Percentiles rank a stretch among this genome's conserved stretches.
Conservation (phyloP, 2,888 invertebrate genomes). For the Andrena marginata region DNA sequence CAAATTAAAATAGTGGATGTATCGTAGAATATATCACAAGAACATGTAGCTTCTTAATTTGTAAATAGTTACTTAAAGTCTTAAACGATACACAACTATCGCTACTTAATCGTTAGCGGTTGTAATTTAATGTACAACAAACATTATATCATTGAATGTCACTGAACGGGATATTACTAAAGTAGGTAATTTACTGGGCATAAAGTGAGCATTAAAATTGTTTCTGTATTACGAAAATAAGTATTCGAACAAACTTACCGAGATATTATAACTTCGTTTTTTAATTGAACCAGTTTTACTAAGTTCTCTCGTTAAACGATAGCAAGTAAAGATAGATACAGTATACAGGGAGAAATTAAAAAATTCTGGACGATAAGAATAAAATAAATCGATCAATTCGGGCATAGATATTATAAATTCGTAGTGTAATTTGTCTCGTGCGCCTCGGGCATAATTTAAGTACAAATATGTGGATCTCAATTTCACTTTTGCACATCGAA, state of each 20-base stretch:
- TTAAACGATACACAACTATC: slow-evolving; percentile 14
- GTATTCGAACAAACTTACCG: background rate
- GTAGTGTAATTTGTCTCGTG: too few relatives aligned
- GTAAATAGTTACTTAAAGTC: slow-evolving; percentile 21
- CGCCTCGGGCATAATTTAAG: too few relatives aligned
- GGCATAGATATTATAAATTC: too few relatives aligned
- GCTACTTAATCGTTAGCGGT: slow-evolving; percentile 19
- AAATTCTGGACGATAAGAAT: too few relatives aligned
- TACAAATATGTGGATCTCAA: background rate
- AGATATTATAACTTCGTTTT: too few relatives aligned
- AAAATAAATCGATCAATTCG: too few relatives aligned
- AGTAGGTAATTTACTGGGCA: background rate
- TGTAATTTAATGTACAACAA: slow-evolving; percentile 15
- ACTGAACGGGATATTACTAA: background rate
- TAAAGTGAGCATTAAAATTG: slow-evolving; percentile 15
- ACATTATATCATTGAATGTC: slow-evolving; percentile 29
- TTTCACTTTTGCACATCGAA: too few relatives aligned
- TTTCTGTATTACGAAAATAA: background rate
- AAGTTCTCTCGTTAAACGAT: too few relatives aligned
- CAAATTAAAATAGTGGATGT: slow-evolving; percentile 38
- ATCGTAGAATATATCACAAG: slow-evolving; percentile 38
- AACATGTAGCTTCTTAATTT: slow-evolving; percentile 35
- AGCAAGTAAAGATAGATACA: too few relatives aligned
- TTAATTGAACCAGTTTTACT: too few relatives aligned
- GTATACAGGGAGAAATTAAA: too few relatives aligned